A percentile compares a stretch with the other conserved stretches of the same genome.
Evolutionary conservation across 2,888 invertebrate genomes (phyloP).

Genomic region (Cordilura impudica): DNA sequence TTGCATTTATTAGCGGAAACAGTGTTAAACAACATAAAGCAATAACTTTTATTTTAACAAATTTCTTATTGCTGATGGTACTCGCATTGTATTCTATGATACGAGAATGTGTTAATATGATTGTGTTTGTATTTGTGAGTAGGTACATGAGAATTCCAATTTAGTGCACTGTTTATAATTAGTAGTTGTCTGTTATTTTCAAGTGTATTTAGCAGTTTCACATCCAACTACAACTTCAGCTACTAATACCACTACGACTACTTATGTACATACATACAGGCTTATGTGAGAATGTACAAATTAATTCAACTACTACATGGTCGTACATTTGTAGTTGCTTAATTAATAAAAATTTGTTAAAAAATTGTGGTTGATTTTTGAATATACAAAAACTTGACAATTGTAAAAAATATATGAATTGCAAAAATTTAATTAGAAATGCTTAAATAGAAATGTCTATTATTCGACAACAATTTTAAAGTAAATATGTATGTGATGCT

Average conservation of each 20-base stretch:
- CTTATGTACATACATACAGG: too few species aligned
- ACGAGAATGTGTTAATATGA: not conserved
- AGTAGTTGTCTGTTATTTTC: conserved; percentile 33
- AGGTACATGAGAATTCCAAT: not conserved
- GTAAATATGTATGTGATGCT: not conserved
- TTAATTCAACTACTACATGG: not conserved
- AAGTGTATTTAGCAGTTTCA: conserved; percentile 1
- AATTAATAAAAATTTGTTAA: not conserved
- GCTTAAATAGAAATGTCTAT: not conserved
- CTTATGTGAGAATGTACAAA: too few species aligned
- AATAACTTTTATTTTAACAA: not conserved
- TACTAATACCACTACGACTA: not conserved
- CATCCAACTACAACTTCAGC: not conserved
- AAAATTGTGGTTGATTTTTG: too few species aligned
- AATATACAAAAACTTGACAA: not conserved
- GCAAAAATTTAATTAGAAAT: conserved; percentile 8
- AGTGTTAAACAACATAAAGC: conserved; percentile 3
- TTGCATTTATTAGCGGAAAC: not conserved
- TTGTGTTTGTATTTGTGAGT: conserved; percentile 8
- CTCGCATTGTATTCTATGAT: too few species aligned
- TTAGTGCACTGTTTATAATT: conserved; percentile 26
- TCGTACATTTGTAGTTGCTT: not conserved
- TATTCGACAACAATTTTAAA: not conserved
- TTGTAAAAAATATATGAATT: not conserved
- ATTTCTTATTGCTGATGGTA: too few species aligned